A percentile compares a stretch with the other conserved stretches of the same genome.
These are phyloP conservation scores for Lagenorhynchus albirostris DNA, from an alignment of 2,113 vertebrate genomes.

Conservation along the genomic window DNA sequence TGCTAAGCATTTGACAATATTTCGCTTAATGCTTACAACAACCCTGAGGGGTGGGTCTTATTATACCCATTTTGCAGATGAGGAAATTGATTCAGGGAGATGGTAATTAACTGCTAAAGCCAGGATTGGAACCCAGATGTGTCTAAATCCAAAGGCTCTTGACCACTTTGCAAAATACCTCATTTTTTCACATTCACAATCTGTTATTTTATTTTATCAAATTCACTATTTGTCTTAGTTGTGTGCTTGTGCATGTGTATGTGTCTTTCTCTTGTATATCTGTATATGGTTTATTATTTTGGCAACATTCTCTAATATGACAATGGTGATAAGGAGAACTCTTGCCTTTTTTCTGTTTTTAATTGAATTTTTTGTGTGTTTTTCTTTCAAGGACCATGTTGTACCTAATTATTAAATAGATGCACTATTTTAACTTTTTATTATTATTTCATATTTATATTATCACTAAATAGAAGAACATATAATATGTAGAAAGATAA, in stretches of 20 bases:
- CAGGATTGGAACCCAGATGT: not conserved
- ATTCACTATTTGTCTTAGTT: not conserved
- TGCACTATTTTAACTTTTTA: not conserved
- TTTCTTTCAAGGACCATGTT: not conserved
- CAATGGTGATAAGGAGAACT: not conserved
- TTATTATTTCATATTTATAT: not conserved
- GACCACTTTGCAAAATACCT: not conserved
- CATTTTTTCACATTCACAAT: slow-evolving; percentile 1
- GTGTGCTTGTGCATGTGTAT: not conserved
- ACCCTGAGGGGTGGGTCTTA: not conserved
- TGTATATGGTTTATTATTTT: not conserved
- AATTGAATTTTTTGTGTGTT: not conserved
- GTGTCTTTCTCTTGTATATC: not conserved
- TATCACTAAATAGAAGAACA: not conserved
- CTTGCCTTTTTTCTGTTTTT: not conserved
- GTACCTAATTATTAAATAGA: not conserved
- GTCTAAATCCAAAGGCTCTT: not conserved
- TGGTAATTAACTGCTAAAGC: not conserved
- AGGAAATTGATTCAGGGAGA: not conserved
- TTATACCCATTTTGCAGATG: not conserved
- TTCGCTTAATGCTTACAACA: not conserved
- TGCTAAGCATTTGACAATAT: not conserved
- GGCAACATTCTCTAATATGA: not conserved
- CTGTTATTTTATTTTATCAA: not conserved
- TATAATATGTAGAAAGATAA: not conserved